Conservation (phyloP, 2,113 vertebrate species). For the Rattus rattus region DNA sequence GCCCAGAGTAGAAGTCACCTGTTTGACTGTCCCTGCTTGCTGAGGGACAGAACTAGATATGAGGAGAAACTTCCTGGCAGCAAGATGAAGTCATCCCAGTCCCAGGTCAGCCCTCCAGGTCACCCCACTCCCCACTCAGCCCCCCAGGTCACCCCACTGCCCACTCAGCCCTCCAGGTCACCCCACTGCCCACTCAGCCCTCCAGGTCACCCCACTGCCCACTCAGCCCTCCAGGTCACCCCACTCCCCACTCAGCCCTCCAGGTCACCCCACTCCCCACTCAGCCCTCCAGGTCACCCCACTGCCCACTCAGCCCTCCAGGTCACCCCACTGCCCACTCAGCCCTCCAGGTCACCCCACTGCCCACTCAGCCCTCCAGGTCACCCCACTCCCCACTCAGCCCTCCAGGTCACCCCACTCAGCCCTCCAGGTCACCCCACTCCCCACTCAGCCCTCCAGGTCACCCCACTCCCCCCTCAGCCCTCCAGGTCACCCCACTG, state of each 20-base stretch:
- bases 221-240: not conserved
- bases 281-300: not conserved
- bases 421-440: not conserved
- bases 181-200: no score
- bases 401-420: not conserved
- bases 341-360: not conserved
- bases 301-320: no score
- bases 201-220: no score
- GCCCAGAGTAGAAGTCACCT: not conserved
- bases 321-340: no score
- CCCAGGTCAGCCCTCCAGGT: not conserved
- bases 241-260: no score
- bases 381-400: no score
- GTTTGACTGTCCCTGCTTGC: not conserved
- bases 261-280: no score
- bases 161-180: not conserved
- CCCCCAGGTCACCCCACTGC: not conserved
- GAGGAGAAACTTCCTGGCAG: not conserved
- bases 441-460: no score
- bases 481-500: not conserved
- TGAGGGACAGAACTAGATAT: not conserved
- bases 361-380: no score
- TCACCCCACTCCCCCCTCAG: no score
- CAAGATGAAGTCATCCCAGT: not conserved
- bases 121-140: not conserved